phyloP scores from a whole-genome alignment of 2,888 invertebrate species.

The Standfussiana lucernea region DNA sequence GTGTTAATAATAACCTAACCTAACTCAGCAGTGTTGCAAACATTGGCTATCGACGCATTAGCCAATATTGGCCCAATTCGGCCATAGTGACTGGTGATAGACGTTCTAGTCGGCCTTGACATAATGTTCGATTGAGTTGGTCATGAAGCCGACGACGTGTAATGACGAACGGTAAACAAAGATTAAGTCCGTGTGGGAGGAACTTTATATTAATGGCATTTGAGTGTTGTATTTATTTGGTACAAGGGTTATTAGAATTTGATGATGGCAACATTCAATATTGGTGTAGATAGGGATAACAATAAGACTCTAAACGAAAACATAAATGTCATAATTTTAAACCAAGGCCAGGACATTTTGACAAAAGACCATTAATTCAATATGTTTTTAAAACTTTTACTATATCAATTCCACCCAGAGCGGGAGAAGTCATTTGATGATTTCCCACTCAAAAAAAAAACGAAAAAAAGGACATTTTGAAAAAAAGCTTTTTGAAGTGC shows the following conservation, averaged over 20 bases:
- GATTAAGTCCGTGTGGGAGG: slow-evolving; percentile 39
- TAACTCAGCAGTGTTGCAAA: slow-evolving; percentile 36
- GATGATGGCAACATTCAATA: slow-evolving; percentile 3
- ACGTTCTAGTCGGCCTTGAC: slow-evolving; percentile 61
- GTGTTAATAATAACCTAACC: slow-evolving; percentile 8
- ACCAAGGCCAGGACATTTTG: no score
- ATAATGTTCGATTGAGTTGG: slow-evolving; percentile 39
- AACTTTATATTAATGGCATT: slow-evolving; percentile 30
- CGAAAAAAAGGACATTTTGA: no score
- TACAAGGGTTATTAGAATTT: neutral
- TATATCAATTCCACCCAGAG: no score
- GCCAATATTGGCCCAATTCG: slow-evolving; percentile 56
- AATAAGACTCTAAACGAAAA: neutral
- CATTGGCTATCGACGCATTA: slow-evolving; percentile 44
- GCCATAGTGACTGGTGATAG: slow-evolving; percentile 45
- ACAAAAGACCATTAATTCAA: no score
- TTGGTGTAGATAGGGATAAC: neutral
- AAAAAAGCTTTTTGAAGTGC: neutral
- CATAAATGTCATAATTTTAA: neutral
- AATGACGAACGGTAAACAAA: slow-evolving; percentile 56
- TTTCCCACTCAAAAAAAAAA: no score
- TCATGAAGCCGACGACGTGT: slow-evolving; percentile 36
- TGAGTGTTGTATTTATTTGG: slow-evolving; percentile 39
- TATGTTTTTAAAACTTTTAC: no score
- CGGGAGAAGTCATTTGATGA: no score